phyloP scores from a whole-genome alignment of 2,888 invertebrate genomes.

The Drosophila anceps region DNA sequence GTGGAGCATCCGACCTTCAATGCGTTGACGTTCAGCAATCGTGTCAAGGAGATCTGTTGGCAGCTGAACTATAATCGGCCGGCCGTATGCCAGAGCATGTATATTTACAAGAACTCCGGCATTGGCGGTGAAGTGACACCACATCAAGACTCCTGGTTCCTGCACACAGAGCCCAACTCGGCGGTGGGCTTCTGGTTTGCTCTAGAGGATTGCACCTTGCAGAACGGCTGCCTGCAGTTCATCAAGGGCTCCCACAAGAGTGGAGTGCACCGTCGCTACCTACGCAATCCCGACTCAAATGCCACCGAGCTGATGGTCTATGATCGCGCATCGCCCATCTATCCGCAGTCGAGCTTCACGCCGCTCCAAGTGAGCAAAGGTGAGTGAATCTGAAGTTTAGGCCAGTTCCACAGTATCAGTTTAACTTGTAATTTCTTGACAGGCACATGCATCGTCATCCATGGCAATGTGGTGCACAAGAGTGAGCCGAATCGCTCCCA shows the following conservation, averaged over 20 bases:
- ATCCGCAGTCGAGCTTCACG: conserved; percentile 91
- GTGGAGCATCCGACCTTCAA: conserved; percentile 88
- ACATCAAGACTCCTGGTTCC: conserved; percentile 95
- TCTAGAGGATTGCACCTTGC: conserved; percentile 94
- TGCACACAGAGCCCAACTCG: conserved; percentile 93
- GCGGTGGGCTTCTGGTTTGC: conserved; percentile 98
- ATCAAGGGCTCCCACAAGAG: conserved; percentile 96
- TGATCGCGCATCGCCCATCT: conserved; percentile 89
- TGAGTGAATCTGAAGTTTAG: conserved; percentile 79
- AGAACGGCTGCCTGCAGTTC: conserved; percentile 98
- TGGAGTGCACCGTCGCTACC: conserved; percentile 89
- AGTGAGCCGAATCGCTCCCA: conserved; percentile 94
- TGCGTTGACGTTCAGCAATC: conserved; percentile 92
- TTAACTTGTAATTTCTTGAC: conserved; percentile 23
- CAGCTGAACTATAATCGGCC: conserved; percentile 92
- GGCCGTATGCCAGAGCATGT: conserved; percentile 97
- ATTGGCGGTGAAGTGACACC: conserved; percentile 93
- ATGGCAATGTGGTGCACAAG: conserved; percentile 97
- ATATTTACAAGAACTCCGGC: conserved; percentile 97
- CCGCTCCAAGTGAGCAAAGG: conserved; percentile 94
- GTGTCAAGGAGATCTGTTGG: conserved; percentile 91
- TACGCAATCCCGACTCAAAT: conserved; percentile 89
- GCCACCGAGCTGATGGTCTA: conserved; percentile 89
- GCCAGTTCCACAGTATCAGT: neutral
- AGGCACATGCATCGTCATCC: conserved; percentile 95